Conservation (phyloP, 2,797 vertebrate genomes). For the Enteromius paludinosus region DNA sequence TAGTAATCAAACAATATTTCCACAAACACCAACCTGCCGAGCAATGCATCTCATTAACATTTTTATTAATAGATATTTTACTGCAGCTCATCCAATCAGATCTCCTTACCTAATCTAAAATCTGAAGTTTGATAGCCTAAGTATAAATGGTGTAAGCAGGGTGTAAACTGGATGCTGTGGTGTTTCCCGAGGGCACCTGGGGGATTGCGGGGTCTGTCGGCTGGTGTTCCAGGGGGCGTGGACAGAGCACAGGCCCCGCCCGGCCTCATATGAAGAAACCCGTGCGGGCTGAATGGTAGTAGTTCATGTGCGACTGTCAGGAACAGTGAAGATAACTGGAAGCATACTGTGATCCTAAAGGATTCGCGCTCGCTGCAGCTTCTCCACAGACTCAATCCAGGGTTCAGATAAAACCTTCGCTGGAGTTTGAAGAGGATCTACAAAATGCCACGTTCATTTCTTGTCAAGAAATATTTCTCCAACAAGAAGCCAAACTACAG, state of each 20-base stretch:
- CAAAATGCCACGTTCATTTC: conserved; percentile 94
- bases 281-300: conserved; percentile 38
- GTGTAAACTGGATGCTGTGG: not conserved
- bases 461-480: conserved; percentile 93
- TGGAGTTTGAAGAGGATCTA: conserved; percentile 13
- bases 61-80: not conserved
- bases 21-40: not conserved
- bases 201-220: conserved; percentile 9
- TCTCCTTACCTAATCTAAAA: not conserved
- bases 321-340: not conserved
- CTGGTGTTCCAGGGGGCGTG: not conserved
- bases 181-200: conserved; percentile 64
- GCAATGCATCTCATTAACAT: not conserved
- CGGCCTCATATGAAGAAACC: conserved; percentile 56
- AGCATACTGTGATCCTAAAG: conserved; percentile 8
- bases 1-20: not conserved
- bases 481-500: conserved; percentile 92
- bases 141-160: not conserved
- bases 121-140: not conserved
- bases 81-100: not conserved
- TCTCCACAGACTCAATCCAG: not conserved
- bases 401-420: not conserved
- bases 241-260: conserved; percentile 15
- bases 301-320: conserved; percentile 33
- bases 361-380: not conserved